Evolutionary conservation across 2,113 vertebrate species (phyloP), one percentile per base, ranked within the genome.

Genomic region (Calyptommatus sinebrachiatus): DNA sequence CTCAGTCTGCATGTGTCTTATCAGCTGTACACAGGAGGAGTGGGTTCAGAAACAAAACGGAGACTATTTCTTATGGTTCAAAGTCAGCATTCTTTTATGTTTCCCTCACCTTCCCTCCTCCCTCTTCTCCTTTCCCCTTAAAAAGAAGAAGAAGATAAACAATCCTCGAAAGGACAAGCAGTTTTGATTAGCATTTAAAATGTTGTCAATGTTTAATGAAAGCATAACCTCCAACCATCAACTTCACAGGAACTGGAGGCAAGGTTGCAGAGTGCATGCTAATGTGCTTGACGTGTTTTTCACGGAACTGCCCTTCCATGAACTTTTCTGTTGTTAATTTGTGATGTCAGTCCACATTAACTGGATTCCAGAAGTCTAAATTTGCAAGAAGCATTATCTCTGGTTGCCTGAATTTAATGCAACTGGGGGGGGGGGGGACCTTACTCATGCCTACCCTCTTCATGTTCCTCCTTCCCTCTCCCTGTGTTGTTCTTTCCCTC

Each of bases 151-250:
- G 26, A 85, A 92, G 88, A 91, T 91, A 95, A 93, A 94, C 88
- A 91, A 85, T 88, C 87, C 61, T 82, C 90, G 85, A 92, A 95
- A 94, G 91, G 91, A 94, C 91, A 93, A 93, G 83, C 74, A 73
- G 71, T 92, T 94, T 94, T 93, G 92, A 95, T 95, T 94, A 95
- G 88, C 90, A 93, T 95, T 95, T 94, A 89, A 94, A 95, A 94
- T 90, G 87, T 91, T 93, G 92, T 94, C 92, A 95, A 92, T 93
- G 92, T 94, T 95, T 94, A 95, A 95, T 95, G 93, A 93, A 94
- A 93, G 88, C 8, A 1, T 92, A 94, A 95, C 94, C 93, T 94
- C 90, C 87, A 93, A 91, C 88, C 90, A 93, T 91, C 91, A 93
- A 91, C 90, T 94, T 92, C 89, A 85, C 75, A 89, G 87, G 90